Base-by-base conservation (phyloP, 2,888 invertebrate species). In the Ectobius pallidus region DNA sequence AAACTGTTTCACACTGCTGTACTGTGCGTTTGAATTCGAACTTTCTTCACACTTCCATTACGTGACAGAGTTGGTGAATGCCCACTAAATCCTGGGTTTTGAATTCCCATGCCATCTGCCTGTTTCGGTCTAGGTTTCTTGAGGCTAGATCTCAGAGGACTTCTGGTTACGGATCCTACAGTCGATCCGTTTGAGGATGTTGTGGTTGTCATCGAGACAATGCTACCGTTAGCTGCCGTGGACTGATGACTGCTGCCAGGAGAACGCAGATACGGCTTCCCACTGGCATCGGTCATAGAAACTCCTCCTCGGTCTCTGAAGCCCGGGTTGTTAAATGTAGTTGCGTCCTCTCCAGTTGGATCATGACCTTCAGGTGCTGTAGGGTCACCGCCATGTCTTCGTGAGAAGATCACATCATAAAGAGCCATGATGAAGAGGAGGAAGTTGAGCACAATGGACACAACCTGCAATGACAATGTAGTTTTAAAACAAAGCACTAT, bases 1-100 rank as follows among this genome's bases (percentile, higher is more conserved):
- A n/a, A n/a, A n/a, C n/a, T n/a, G n/a, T n/a, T n/a, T 79, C 74
- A 95, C 75, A 95, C 95, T 82, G 95, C 95, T 52, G 95, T 96
- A 81, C 95, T 95, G 81, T 94, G 94, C 44, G 95, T 95, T 81
- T 95, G 94, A 82, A 96, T 95, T 75, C 95, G 88, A 74, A 95
- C 95, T 85, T 95, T 95, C 82, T 95, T 95, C 80, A 94, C 91
- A 80, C 94, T 95, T 0, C 94, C 94, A 78, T 94, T 94, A 71
- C 95, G 86, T 67, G 92, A 90, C 74, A 95, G 86, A 0, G 94
- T 91, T 0, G 95, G 95, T 18, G 94, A 95, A 77, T 92, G 91
- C 1, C 93, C 92, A 0, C 93, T 92, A 78, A 91, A 93, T 44
- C 92, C 92, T 0, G 94, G 95, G 85, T 95, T 95, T 78, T 93